Evolutionary conservation across 2,888 invertebrate species (phyloP), one percentile per base, ranked within the genome.

Genomic region (Sinelater perroti): DNA sequence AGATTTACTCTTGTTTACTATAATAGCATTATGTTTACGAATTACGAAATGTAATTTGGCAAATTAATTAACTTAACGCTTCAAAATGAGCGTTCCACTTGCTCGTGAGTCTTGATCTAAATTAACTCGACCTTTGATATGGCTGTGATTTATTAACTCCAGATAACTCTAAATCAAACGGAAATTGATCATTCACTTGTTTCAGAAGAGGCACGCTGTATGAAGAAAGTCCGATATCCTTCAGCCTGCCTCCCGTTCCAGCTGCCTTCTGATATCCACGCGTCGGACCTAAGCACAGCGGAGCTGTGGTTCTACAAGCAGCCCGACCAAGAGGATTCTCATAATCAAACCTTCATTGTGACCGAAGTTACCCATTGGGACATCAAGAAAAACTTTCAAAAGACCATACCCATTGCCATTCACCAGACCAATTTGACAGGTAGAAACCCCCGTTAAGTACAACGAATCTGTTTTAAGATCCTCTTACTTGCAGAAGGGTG

Each of bases 261-360:
- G 78, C 81, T 92, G 67, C 90, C 91, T 0, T 85, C 85, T 6
- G 90, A 91, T 65, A 84, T 91, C 45, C 85, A 88, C 63, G 85
- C 87, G 0, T 86, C 87, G 36, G 90, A 88, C 70, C 88, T 91
- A 5, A 89, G 87, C 30, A 86, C 86, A 1, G 92, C 91, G 0
- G 89, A 92, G 65, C 80, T 93, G 17, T 92, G 92, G 91, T 86
- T 92, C 53, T 90, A 89, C 75, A 91, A 91, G 80, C 84, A 85
- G 63, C 76, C 80, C 7, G 87, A 88, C 65, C 81, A 82, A 1
- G 74, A 86, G 52, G 87, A 88, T 69, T 81, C 82, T 21, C 84
- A 85, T 73, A 87, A 88, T 71, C 90, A 90, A 70, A 90, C 89
- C 0, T 88, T 91, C 71, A 87, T 90, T 16, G 85, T 91, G 40